A percentile compares a stretch with the other conserved stretches of the same genome.
Evolutionary conservation across 2,888 invertebrate genomes (phyloP).

Genomic region (Stenichneumon culpator): DNA sequence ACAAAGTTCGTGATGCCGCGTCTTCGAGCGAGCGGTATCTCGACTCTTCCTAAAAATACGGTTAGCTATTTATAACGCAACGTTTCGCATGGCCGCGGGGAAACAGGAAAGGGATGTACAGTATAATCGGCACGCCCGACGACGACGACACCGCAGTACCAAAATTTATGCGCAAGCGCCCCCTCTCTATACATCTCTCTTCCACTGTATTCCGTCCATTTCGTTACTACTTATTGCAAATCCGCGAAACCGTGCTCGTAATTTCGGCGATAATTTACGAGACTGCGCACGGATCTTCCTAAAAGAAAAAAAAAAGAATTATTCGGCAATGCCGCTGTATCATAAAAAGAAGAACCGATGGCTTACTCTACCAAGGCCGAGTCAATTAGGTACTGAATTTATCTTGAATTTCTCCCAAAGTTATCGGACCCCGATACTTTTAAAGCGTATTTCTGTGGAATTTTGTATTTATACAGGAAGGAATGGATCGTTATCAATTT

Average conservation of each 20-base stretch:
- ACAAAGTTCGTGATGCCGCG: slow-evolving; percentile 43
- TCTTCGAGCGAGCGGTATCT: slow-evolving; percentile 60
- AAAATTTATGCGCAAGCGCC: slow-evolving; percentile 55
- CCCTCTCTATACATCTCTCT: slow-evolving; percentile 26
- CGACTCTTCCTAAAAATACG: slow-evolving; percentile 81
- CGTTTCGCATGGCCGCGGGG: slow-evolving; percentile 69
- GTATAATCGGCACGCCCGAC: slow-evolving; percentile 50
- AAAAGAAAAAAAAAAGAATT: background rate
- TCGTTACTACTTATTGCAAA: background rate
- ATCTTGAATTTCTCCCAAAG: too few relatives aligned
- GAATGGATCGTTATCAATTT: background rate
- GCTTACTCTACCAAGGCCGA: too few relatives aligned
- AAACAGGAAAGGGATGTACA: slow-evolving; percentile 60
- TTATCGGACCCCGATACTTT: too few relatives aligned
- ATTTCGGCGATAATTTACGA: background rate
- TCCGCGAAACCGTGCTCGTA: background rate
- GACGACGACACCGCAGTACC: slow-evolving; percentile 41
- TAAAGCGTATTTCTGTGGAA: background rate
- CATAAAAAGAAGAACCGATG: background rate
- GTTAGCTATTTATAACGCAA: slow-evolving; percentile 80
- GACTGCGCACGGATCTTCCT: background rate
- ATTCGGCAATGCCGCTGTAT: background rate
- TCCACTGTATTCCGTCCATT: background rate
- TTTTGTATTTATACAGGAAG: background rate
- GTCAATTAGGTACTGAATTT: too few relatives aligned